phyloP scores from a whole-genome alignment of 2,113 vertebrate genomes.

The Cyanistes caeruleus region DNA sequence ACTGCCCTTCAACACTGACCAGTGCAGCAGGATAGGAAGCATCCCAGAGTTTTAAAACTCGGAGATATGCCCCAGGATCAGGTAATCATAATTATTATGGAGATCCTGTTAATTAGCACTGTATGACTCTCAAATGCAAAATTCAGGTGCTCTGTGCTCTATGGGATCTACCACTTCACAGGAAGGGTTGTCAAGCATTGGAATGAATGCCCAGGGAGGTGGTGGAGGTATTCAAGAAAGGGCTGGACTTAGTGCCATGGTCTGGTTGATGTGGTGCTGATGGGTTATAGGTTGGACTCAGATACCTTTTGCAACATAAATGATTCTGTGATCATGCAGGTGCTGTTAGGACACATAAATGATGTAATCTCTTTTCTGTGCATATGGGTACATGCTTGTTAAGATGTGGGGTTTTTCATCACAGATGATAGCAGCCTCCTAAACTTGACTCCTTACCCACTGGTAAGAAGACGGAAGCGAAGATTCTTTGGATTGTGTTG shows the following conservation, averaged over 20 bases:
- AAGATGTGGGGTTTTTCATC: neutral
- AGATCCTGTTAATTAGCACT: neutral
- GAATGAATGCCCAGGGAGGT: neutral
- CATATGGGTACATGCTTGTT: neutral
- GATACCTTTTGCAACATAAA: neutral
- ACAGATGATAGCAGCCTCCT: slow-evolving; percentile 98
- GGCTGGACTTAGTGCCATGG: neutral
- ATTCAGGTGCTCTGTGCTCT: neutral
- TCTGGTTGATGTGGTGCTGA: neutral
- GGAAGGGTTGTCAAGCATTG: neutral
- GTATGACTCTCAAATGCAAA: neutral
- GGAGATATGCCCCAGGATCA: neutral
- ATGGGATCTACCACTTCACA: neutral
- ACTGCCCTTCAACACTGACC: neutral
- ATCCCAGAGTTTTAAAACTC: neutral
- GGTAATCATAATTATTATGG: neutral
- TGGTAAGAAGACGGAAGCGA: slow-evolving; percentile 94
- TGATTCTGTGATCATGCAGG: neutral
- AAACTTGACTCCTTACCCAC: slow-evolving; percentile 94
- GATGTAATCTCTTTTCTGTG: neutral
- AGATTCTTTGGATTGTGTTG: slow-evolving; percentile 97
- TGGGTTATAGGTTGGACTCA: neutral
- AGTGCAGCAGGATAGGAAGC: neutral
- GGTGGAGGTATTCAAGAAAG: neutral
- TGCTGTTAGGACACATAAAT: neutral